Percentiles rank a stretch among this genome's conserved stretches.
Evolutionary conservation across 2,888 invertebrate species (phyloP).

Genomic region (Perdita meconis): DNA sequence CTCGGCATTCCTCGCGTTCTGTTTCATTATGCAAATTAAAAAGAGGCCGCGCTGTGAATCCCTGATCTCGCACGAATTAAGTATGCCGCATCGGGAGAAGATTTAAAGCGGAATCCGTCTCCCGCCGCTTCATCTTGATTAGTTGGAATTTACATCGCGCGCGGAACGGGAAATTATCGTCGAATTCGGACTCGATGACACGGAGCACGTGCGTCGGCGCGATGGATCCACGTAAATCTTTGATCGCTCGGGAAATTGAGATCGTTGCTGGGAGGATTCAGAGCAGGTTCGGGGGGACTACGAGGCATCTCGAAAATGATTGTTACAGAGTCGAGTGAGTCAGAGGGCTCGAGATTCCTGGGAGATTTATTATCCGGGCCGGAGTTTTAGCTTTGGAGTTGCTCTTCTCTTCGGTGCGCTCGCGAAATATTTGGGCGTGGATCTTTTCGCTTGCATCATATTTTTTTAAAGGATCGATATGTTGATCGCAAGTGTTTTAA

Average conservation of each 20-base stretch:
- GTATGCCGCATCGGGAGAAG: not conserved
- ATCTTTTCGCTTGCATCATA: not conserved
- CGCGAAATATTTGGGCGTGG: conserved; percentile 30
- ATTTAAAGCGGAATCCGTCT: conserved; percentile 6
- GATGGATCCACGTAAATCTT: not conserved
- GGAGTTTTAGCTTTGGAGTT: conserved; percentile 63
- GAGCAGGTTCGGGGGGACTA: conserved; percentile 13
- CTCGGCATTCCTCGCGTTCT: not conserved
- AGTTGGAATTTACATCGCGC: not conserved
- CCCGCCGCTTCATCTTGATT: not conserved
- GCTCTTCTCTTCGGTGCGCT: no score
- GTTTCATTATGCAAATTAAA: not conserved
- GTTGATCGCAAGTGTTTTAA: not conserved
- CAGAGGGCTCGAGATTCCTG: conserved; percentile 39
- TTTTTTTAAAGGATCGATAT: not conserved
- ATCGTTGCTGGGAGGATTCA: conserved; percentile 11
- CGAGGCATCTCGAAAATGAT: conserved; percentile 27
- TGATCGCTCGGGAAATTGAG: not conserved
- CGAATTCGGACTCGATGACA: conserved; percentile 1
- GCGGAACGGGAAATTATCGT: not conserved
- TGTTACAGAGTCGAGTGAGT: conserved; percentile 14
- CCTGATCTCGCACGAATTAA: not conserved
- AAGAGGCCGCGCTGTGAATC: not conserved
- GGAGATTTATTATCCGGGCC: conserved; percentile 67
- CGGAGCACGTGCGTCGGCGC: conserved; percentile 3